Evolutionary conservation across 1,140 invertebrate genomes (phyloP), one percentile per base, ranked within the genome.

Genomic region (Plectrocnemia conspersa): DNA sequence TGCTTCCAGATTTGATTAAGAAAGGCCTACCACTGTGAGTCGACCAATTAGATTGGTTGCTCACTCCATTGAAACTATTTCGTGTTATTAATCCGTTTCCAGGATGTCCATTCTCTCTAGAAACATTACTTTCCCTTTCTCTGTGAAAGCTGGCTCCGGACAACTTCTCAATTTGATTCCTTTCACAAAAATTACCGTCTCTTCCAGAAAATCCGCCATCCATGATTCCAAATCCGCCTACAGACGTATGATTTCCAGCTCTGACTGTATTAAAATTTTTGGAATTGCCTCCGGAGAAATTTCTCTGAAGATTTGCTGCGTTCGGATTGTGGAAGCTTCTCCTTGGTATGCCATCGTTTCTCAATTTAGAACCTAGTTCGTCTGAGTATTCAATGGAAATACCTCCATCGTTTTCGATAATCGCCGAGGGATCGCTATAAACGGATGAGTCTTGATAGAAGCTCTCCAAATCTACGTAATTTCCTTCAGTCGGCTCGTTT

Each of bases 391-490:
- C 72, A 1, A 71, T 69, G 0, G 72, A 74, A 24, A 74, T 60
- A 1, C 72, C 72, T 7, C 73, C 73, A 46, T 75, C 73, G 27
- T 75, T 72, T 52, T 73, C 66, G 4, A 75, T 73, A 23, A 75
- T 75, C 0, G 73, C 73, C 1, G 73, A 75, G 3, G 73, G 73
- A 38, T 75, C 73, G 46, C 71, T 74, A 67, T 75, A 81, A 42
- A 81, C 79, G 2, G 78, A 79, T 10, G 79, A 80, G 66, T 84
- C 82, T 60, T 82, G 83, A 48, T 85, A 85, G 62, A 88, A 86
- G 33, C 85, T 85, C 63, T 87, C 85, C 16, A 89, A 71, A 63
- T 89, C 86, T 48, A 89, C 85, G 65, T 88, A 89, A 62, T 84
- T 83, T 1, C 83, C 78, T 48, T 80, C 82, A 16, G 82, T 78